Evolutionary conservation across 1,140 invertebrate genomes (phyloP), one percentile per base, ranked within the genome.

Genomic region (Apis florea): DNA sequence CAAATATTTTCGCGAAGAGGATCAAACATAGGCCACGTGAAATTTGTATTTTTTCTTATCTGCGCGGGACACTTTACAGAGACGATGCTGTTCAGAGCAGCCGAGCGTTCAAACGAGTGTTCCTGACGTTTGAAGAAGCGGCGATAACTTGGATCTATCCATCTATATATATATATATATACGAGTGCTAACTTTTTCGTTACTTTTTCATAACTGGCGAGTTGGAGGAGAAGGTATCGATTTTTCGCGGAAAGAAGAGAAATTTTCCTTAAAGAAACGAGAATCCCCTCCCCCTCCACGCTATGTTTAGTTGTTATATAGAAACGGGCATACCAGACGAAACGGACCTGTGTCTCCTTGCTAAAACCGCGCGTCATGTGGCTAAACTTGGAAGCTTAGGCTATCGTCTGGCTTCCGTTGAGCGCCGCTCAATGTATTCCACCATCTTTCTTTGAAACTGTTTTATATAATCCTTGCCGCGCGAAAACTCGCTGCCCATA

Each of bases 371-470:
- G 64, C 82, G 82, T 83, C 82, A 83, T 73, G 77, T 83, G 70
- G 68, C 82, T 83, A 83, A 79, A 83, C 82, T 83, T 83, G 82
- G 82, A 83, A 73, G n/a, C 82, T 83, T 79, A 31, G 75, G 40
- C 66, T 79, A 49, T 71, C 75, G 58, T 79, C 75, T 79, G 59
- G 68, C 31, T 53, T 59, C 59, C 75, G 67, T 78, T 63, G 56
- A 64, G 63, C 69, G 51, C 13, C 64, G 64, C 67, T 82, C 49
- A 1, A 11, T 6, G 13, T 47, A 74, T 40, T 63, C 26, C 47
- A 40, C 71, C n/a, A 56, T 56, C 21, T 64, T 78, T 70, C 40
- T n/a, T 15, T 40, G 31, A 40, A 40, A 9, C 51, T 11, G 26
- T 82, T 40, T 82, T 82, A 71, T 71, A 53, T 70, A 82, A 69